Base-by-base conservation (phyloP, 2,113 vertebrate species). In the Mastomys natalensis region DNA sequence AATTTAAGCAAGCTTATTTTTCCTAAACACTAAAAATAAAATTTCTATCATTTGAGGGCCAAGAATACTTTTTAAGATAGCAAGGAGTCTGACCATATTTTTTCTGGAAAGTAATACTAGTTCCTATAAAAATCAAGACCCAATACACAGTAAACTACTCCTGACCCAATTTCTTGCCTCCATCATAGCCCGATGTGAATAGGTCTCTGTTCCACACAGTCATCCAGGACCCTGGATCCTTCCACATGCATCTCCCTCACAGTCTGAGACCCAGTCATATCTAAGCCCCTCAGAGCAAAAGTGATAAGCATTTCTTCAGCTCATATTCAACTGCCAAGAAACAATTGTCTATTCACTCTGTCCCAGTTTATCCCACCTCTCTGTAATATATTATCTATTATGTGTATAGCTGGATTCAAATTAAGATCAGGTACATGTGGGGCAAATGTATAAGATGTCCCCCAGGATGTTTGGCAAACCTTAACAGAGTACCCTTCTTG, bases 11-110 rank as follows among this genome's bases (percentile, higher is more conserved):
- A 60, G 66, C 40, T 96, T 93, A 87, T 70, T 70, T 53, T 87
- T 94, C 76, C 87, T 88, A 94, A 94, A 90, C 45, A 93, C 37
- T 96, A 92, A 95, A 97, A 96, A 94, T 87, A 81, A 96, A 96
- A 55, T 24, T 73, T 58, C 24, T 92, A 62, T 85, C 45, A 92
- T 90, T 87, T 87, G 74, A 89, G 55, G 15, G 31, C 51, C 37
- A 11, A 34, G 21, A 64, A 92, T 91, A 90, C 87, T 90, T 86
- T 94, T 92, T 85, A 90, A 95, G 77, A 94, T 87, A 58, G 74
- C 84, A 85, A 93, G 31, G 72, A 88, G 12, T 4, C 40, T 19
- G 1, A 45, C 43, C 17, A 40, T 58, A 70, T 31, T 70, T 87
- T 87, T 91, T 86, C 31, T 84, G 21, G 29, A 13, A 68, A 85